Conservation (phyloP, 2,797 vertebrate genomes). For the Varecia variegata region DNA sequence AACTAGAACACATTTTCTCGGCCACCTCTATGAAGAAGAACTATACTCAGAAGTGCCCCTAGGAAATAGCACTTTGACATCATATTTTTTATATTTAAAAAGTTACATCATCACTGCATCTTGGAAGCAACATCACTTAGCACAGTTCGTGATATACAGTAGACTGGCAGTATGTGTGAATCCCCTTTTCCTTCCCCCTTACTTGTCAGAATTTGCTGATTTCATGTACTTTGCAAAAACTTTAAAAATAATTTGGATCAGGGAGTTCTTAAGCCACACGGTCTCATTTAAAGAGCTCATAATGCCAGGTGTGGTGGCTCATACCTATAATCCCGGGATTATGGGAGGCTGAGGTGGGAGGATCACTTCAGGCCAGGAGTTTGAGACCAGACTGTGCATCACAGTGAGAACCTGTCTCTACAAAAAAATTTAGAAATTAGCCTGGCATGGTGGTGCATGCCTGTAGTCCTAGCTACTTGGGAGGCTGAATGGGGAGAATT, state of each 20-base stretch:
- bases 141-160: background rate
- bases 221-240: background rate
- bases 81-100: conserved; percentile 2
- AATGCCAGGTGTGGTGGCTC: background rate
- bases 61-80: background rate
- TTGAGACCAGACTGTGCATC: background rate
- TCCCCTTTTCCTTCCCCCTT: background rate
- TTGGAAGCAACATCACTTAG: background rate
- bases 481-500: background rate
- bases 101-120: background rate
- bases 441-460: background rate
- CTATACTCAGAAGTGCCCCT: background rate
- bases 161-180: background rate
- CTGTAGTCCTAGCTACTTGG: background rate
- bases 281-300: background rate
- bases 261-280: background rate
- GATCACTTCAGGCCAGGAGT: background rate
- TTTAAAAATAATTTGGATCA: background rate
- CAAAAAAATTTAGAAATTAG: background rate
- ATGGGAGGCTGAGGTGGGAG: background rate
- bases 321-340: background rate
- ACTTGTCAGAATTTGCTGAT: conserved; percentile 16
- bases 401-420: background rate
- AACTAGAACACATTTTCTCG: background rate
- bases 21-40: background rate